Base-by-base conservation (phyloP, 2,797 vertebrate genomes). In the Erpetoichthys calabaricus region DNA sequence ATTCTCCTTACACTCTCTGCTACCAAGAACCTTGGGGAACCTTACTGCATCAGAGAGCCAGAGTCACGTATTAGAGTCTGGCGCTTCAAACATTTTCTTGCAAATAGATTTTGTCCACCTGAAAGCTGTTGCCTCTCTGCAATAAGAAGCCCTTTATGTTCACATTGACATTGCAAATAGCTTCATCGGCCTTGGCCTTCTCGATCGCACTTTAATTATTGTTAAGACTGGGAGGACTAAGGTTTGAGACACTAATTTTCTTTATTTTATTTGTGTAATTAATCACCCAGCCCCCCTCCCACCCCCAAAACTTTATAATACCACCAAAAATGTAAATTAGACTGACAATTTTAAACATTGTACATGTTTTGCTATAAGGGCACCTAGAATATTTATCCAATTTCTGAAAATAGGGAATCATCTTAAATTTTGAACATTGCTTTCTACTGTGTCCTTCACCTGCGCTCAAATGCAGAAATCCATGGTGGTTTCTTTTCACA, bases 151-250 rank as follows among this genome's bases (percentile, higher is more conserved):
- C 25, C 9, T 4, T 43, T 54, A 7, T 41, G 44, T 54, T 42
- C 41, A 42, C 53, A 54, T 7, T 42, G 53, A 41, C 53, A 54
- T 54, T 54, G 53, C 44, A 8, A 42, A 42, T 25, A 54, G 10
- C 53, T 54, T 42, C 8, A 54, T 54, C 53, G 41, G 54, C 53
- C 53, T 7, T 43, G 53, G 44, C 41, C 44, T 54, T 41, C 53
- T 42, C 43, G 53, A 54, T 54, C 44, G 44, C n/a, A 54, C 53
- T 54, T 54, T 54, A 41, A 54, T 54, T 54, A 54, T 42, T 25
- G 54, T 42, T 3, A 54, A 54, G 53, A 54, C 53, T n/a, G n/a
- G 53, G 53, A 54, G 53, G 53, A 54, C 5, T 41, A 42, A 54
- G 4, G 53, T 54, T 42, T 42, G 10, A 54, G 53, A 42, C 9